A percentile compares a stretch with the other conserved stretches of the same genome.
Conservation (phyloP, 2,888 invertebrate species). For the Sympetrum striolatum region DNA sequence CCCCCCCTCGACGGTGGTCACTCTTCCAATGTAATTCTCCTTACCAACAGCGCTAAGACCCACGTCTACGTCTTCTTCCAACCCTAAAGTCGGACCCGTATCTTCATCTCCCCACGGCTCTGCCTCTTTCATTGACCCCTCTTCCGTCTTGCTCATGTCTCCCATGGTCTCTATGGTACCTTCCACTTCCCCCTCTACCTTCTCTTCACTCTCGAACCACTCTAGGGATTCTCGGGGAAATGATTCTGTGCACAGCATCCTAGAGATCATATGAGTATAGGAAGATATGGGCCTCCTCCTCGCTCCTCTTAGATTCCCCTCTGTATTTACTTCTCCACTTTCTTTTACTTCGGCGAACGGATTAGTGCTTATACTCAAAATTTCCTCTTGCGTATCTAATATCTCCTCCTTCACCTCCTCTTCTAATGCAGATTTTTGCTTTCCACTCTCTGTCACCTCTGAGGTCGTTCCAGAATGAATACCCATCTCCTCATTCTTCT, state of each 20-base stretch:
- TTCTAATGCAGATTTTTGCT: neutral
- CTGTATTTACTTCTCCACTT: neutral
- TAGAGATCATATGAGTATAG: neutral
- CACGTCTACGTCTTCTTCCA: neutral
- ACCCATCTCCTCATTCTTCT: neutral
- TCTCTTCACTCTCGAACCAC: conserved; percentile 3
- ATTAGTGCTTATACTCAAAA: neutral
- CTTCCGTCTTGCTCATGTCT: neutral
- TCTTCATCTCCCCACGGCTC: neutral
- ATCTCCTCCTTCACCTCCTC: neutral
- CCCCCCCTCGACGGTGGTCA: neutral
- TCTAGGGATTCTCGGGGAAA: conserved; percentile 4
- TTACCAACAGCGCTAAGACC: neutral
- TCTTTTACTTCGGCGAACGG: neutral
- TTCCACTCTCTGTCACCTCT: neutral
- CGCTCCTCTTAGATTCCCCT: no score
- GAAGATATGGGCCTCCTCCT: neutral
- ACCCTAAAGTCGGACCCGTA: neutral
- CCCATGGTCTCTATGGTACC: neutral
- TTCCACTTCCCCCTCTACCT: neutral
- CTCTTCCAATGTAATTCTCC: neutral
- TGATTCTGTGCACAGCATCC: conserved; percentile 13
- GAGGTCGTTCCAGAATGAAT: neutral
- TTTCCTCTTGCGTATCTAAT: neutral
- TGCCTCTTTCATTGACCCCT: neutral